phyloP scores from a whole-genome alignment of 2,888 invertebrate species.

The Lasioglossum malachurum region DNA sequence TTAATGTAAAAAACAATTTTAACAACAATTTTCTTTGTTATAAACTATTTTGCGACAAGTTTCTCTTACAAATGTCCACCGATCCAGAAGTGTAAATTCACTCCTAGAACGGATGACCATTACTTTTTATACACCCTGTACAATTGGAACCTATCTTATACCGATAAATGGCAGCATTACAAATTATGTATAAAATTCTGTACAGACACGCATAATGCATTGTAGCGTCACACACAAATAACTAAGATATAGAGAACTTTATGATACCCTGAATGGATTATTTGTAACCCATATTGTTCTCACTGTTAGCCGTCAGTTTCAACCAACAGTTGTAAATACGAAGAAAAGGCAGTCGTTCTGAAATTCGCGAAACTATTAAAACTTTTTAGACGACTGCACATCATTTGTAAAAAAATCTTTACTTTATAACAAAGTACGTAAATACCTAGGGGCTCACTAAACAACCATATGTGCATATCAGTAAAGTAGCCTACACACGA shows the following conservation, averaged over 20 bases:
- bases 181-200: slow-evolving; percentile 69
- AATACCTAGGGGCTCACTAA: background rate
- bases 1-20: too few species aligned
- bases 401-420: background rate
- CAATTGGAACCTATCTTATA: slow-evolving; percentile 62
- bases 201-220: slow-evolving; percentile 50
- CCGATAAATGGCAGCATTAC: slow-evolving; percentile 70
- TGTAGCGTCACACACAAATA: slow-evolving; percentile 20
- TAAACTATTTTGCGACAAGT: too few species aligned
- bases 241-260: slow-evolving; percentile 38
- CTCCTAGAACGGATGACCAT: too few species aligned
- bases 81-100: too few species aligned
- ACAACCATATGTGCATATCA: slow-evolving; percentile 5
- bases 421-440: slow-evolving; percentile 4
- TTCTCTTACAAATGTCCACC: too few species aligned
- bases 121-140: slow-evolving; percentile 53
- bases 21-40: too few species aligned
- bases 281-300: slow-evolving; percentile 57
- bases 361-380: background rate
- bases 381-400: background rate
- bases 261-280: slow-evolving; percentile 62
- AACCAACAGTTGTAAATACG: slow-evolving; percentile 3
- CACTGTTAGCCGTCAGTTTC: background rate
- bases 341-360: slow-evolving; percentile 7
- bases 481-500: background rate